Evolutionary conservation across 2,888 invertebrate genomes (phyloP).

Genomic region (Agrochola lota): DNA sequence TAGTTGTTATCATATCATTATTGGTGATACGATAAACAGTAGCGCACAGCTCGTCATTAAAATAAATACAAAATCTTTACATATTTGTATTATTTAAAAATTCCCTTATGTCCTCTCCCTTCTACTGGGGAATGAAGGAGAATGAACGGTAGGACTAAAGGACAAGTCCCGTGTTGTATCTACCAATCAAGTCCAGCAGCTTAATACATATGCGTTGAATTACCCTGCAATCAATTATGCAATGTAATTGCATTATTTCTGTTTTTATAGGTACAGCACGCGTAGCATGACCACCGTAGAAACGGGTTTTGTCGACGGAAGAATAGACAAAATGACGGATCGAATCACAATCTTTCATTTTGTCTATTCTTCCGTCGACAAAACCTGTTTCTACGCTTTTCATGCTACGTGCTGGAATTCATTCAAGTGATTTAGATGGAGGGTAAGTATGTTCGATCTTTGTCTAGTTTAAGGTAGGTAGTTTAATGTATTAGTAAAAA

Average conservation of each 20-base stretch:
- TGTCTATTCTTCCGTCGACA: no score
- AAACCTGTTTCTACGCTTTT: no score
- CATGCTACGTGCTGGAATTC: neutral
- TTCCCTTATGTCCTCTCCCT: neutral
- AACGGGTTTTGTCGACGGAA: no score
- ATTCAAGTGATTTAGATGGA: neutral
- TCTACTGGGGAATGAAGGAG: neutral
- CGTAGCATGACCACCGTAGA: no score
- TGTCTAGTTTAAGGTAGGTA: neutral
- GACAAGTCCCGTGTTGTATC: neutral
- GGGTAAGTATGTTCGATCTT: neutral
- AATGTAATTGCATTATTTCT: neutral
- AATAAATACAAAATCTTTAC: slow-evolving; percentile 29
- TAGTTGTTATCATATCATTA: slow-evolving; percentile 53
- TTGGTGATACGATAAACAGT: slow-evolving; percentile 45
- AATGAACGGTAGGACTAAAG: neutral
- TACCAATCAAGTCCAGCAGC: neutral
- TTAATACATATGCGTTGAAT: neutral
- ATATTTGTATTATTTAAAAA: slow-evolving; percentile 38
- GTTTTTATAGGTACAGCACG: neutral
- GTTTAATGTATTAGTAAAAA: neutral
- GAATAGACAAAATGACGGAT: no score
- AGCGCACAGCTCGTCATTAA: slow-evolving; percentile 57
- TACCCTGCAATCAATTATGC: neutral
- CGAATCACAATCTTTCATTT: no score